Percentiles rank a stretch among this genome's conserved stretches.
These are phyloP conservation scores for Aramus guarauna DNA, from an alignment of 2,113 vertebrate species.

Conservation along the genomic window DNA sequence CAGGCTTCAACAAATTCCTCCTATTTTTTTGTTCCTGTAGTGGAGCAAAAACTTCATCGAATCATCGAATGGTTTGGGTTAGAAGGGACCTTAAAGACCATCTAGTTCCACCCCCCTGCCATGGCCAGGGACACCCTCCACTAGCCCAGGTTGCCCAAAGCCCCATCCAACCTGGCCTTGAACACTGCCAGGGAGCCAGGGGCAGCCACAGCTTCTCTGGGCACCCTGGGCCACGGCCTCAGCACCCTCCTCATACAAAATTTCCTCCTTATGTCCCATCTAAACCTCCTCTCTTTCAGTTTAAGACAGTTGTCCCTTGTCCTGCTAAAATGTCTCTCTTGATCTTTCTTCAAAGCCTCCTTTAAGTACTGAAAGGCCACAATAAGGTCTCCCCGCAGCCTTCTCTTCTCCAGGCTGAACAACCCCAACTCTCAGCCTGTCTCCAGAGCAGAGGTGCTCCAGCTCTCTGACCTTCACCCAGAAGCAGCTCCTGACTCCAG, in stretches of 20 bases:
- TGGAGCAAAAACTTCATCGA: not conserved
- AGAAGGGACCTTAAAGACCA: not conserved
- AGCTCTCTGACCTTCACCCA: not conserved
- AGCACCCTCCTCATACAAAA: too few relatives aligned
- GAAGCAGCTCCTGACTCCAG: not conserved
- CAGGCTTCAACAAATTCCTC: not conserved
- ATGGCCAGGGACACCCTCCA: not conserved
- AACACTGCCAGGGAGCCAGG: not conserved
- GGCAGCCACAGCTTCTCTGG: not conserved
- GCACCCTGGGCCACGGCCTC: not conserved
- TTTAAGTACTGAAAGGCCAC: not conserved
- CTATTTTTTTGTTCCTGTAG: accelerated
- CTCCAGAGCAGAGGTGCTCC: not conserved
- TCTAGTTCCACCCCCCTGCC: not conserved
- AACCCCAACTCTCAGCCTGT: not conserved
- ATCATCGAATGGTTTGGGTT: not conserved
- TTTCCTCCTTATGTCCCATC: not conserved
- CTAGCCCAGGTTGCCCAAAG: not conserved
- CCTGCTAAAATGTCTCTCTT: not conserved
- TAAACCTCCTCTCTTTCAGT: not conserved
- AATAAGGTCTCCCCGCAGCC: accelerated
- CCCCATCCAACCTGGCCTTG: not conserved
- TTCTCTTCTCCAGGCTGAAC: not conserved
- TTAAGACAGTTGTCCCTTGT: not conserved
- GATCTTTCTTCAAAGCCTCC: not conserved